Evolutionary conservation across 1,140 invertebrate species (phyloP).

Genomic region (Drosophila guanche): DNA sequence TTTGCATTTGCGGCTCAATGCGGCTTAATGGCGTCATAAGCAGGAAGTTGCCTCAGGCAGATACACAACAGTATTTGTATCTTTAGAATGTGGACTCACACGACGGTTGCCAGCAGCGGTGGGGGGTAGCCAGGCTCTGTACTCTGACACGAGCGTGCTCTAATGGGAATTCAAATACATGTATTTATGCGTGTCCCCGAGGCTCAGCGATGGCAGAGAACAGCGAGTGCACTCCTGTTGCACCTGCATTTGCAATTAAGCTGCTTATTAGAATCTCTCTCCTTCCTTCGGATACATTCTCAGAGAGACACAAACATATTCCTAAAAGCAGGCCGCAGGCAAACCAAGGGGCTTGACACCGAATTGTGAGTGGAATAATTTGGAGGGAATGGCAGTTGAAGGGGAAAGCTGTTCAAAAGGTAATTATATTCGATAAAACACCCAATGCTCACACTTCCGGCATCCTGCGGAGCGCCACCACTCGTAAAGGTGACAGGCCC

Average conservation of each 20-base stretch:
- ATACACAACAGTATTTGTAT: slow-evolving; percentile 19
- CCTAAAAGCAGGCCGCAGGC: slow-evolving; percentile 20
- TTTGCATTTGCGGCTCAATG: slow-evolving; percentile 34
- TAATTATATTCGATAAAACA: slow-evolving; percentile 72
- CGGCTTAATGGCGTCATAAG: slow-evolving; percentile 43
- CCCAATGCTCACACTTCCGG: slow-evolving; percentile 59
- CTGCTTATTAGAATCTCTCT: slow-evolving; percentile 51
- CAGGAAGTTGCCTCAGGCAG: slow-evolving; percentile 12
- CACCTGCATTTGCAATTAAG: slow-evolving; percentile 71
- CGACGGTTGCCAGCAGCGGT: slow-evolving; percentile 4
- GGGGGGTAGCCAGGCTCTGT: neutral
- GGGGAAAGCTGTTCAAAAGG: slow-evolving; percentile 5
- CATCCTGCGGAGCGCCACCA: slow-evolving; percentile 7
- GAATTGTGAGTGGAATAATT: too few species aligned
- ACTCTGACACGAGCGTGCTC: slow-evolving; percentile 20
- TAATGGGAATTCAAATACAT: slow-evolving; percentile 57
- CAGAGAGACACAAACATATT: slow-evolving; percentile 14
- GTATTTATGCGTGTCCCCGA: slow-evolving; percentile 36
- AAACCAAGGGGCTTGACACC: slow-evolving; percentile 4
- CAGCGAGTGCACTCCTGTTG: neutral
- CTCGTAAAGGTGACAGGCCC: slow-evolving; percentile 61
- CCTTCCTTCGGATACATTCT: neutral
- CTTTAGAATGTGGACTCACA: slow-evolving; percentile 13
- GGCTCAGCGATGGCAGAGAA: neutral
- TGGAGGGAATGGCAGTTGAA: neutral